Evolutionary conservation across 1,140 invertebrate species (phyloP), one percentile per base, ranked within the genome.

Genomic region (Augochlora pura): DNA sequence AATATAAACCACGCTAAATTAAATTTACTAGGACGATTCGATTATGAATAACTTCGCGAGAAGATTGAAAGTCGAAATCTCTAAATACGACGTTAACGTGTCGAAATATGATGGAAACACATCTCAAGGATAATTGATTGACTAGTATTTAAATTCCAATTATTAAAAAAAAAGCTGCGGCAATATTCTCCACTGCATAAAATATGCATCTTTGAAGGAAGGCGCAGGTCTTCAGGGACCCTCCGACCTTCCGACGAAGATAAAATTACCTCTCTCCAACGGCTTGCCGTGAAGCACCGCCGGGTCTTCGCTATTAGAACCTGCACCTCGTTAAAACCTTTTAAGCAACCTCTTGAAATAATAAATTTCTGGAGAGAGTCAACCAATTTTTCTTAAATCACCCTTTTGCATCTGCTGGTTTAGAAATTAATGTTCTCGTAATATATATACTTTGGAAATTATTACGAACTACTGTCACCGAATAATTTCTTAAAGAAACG

Each of bases 221-320:
- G 23, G 27, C 23, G 27, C 12, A 38, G 16, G 60, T 63, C 27
- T 21, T 57, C 54, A 21, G 18, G 6, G 54, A 57, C 54, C 21
- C n/a, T 9, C 6, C 21, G 54, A 57, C 54, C 54, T 57, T 57
- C 54, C 54, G 54, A 9, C n/a, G 21, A 21, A 57, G 54, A 57
- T 57, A n/a, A 57, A 57, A 57, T 57, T 57, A n/a, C 54, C 54
- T n/a, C 54, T 57, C 54, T 7, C n/a, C 54, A 57, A n/a, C 54
- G 54, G 7, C 18, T 5, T 57, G 21, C 54, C 2, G 10, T 59
- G 23, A 0, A 14, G 57, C 23, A 8, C 10, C 57, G 4, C 23
- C 23, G 57, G 21, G n/a, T 25, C 57, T 25, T 23, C 57, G 14
- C 0, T 59, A 27, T 62, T 62, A 62, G 12, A 18, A 32, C 8